Evolutionary conservation across 2,888 invertebrate genomes (phyloP).

Genomic region (Andrena dorsata): DNA sequence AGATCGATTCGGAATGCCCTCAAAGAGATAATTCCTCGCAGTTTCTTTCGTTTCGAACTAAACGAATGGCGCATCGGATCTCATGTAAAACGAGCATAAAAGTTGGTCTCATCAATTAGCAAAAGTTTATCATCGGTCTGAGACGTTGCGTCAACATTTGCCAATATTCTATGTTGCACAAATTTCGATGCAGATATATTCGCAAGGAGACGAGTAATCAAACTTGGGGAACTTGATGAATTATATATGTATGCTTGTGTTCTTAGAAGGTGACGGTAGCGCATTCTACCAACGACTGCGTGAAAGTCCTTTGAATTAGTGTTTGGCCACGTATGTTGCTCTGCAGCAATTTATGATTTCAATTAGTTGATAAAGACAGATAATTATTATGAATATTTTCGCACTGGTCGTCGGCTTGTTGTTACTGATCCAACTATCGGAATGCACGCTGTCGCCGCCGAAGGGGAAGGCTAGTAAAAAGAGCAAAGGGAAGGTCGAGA

Average conservation of each 20-base stretch:
- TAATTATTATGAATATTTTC: constrained; percentile 59
- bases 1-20: not conserved
- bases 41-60: not conserved
- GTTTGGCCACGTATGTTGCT: constrained; percentile 12
- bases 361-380: constrained; percentile 15
- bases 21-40: not conserved
- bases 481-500: constrained; percentile 56
- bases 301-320: constrained; percentile 31
- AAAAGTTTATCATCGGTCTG: not conserved
- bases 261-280: constrained; percentile 26
- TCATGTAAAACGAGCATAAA: constrained; percentile 19
- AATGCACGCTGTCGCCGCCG: constrained; percentile 62
- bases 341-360: not conserved
- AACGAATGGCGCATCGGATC: not conserved
- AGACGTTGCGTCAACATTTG: not conserved
- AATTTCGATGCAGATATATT: not conserved
- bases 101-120: not conserved
- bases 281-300: constrained; percentile 40
- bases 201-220: not conserved
- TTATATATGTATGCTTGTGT: not conserved
- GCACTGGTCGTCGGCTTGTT: constrained; percentile 17
- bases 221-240: not conserved
- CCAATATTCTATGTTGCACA: not conserved
- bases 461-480: constrained; percentile 51
- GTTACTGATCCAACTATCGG: constrained; percentile 42